Conservation (phyloP, 2,797 vertebrate genomes). For the Lemur catta region DNA sequence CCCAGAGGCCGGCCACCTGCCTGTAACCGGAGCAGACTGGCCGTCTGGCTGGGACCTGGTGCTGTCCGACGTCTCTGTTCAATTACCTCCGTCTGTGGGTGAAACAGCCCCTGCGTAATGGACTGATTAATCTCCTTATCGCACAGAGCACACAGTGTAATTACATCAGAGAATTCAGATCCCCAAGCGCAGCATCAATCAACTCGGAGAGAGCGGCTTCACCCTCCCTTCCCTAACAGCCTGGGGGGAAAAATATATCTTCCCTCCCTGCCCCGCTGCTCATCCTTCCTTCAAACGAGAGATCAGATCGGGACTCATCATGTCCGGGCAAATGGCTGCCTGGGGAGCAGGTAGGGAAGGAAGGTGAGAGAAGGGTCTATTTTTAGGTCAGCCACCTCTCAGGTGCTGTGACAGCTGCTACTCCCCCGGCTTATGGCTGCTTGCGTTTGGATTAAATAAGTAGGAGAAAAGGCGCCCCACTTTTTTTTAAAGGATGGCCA, state of each 20-base stretch:
- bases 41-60: constrained; percentile 32
- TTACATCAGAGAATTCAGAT: constrained; percentile 89
- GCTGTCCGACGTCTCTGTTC: constrained; percentile 66
- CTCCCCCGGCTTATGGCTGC: too few relatives aligned
- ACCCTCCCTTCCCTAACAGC: constrained; percentile 33
- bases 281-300: background rate
- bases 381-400: background rate
- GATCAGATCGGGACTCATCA: background rate
- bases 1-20: constrained; percentile 20
- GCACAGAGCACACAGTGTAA: constrained; percentile 89
- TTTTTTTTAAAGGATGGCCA: background rate
- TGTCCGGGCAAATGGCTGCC: background rate
- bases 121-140: constrained; percentile 94
- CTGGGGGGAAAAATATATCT: background rate
- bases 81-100: constrained; percentile 76
- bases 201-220: constrained; percentile 79
- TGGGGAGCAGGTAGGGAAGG: background rate
- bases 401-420: background rate
- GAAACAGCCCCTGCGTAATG: constrained; percentile 84
- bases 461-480: rapidly evolving
- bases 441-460: background rate
- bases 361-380: background rate
- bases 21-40: background rate
- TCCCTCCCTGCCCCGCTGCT: background rate
- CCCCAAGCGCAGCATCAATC: constrained; percentile 88